Conservation (phyloP, 2,797 vertebrate genomes). For the Muscicapa comitata region DNA sequence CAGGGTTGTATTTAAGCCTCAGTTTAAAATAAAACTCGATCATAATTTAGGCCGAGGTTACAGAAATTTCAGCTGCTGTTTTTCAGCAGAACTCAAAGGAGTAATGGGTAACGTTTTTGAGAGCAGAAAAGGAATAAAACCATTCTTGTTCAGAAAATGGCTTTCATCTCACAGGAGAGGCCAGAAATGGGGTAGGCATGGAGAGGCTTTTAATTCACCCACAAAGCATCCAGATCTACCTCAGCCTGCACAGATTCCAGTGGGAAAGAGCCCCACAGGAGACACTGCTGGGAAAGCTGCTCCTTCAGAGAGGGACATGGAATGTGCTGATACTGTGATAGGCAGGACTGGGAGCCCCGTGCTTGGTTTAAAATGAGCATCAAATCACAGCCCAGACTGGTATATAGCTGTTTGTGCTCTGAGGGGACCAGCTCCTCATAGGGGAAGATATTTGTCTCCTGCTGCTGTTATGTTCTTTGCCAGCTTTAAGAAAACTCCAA, state of each 20-base stretch:
- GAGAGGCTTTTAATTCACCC: not conserved
- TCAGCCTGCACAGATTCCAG: not conserved
- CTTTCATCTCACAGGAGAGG: not conserved
- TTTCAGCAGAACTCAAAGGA: not conserved
- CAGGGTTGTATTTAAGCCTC: not conserved
- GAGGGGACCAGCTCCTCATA: not conserved
- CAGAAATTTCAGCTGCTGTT: not conserved
- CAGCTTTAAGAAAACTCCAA: constrained; percentile 2
- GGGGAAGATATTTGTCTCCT: not conserved
- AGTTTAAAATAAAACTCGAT: not conserved
- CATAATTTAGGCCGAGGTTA: not conserved
- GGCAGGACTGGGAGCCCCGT: not conserved
- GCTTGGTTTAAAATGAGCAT: not conserved
- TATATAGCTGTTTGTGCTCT: not conserved
- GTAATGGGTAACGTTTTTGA: not conserved
- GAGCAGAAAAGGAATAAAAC: not conserved
- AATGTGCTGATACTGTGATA: not conserved
- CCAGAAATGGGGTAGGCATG: not conserved
- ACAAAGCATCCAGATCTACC: not conserved
- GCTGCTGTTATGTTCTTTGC: not conserved
- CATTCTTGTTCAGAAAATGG: not conserved
- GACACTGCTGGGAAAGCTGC: not conserved
- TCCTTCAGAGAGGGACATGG: not conserved
- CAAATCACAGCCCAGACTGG: not conserved
- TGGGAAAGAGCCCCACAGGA: not conserved